A percentile compares a stretch with the other conserved stretches of the same genome.
Conservation (phyloP, 2,888 invertebrate species). For the Tachina grossa region DNA sequence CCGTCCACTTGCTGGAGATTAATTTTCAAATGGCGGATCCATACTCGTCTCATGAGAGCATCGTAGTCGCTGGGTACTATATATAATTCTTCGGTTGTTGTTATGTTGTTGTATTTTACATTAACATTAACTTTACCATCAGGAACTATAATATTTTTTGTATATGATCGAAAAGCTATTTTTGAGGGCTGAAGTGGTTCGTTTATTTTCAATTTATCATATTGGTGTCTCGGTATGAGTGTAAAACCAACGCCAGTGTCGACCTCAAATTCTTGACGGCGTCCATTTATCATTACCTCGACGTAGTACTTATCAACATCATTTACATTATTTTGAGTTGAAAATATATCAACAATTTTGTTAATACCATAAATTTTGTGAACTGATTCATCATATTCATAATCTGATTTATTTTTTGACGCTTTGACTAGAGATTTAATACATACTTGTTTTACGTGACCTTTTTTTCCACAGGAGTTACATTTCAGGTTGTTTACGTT, state of each 20-base stretch:
- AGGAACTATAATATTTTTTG: conserved; percentile 10
- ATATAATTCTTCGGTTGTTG: conserved; percentile 41
- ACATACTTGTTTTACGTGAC: not conserved
- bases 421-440: conserved; percentile 4
- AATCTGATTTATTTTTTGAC: not conserved
- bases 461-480: not conserved
- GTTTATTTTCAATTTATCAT: not conserved
- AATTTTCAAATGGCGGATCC: conserved; percentile 52
- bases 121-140: conserved; percentile 37
- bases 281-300: not conserved
- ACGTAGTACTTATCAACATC: not conserved
- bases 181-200: not conserved
- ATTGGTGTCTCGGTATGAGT: conserved; percentile 5
- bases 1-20: conserved; percentile 24
- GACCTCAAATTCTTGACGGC: conserved; percentile 1
- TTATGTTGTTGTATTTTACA: conserved; percentile 44
- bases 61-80: conserved; percentile 45
- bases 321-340: conserved; percentile 8
- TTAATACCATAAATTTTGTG: conserved; percentile 30
- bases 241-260: conserved; percentile 13
- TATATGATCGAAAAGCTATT: conserved; percentile 32
- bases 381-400: too few relatives aligned
- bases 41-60: conserved; percentile 46
- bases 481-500: not conserved
- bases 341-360: conserved; percentile 28